Percentiles rank a stretch among this genome's conserved stretches.
Conservation (phyloP, 2,113 vertebrate genomes). For the Elachura formosa region DNA sequence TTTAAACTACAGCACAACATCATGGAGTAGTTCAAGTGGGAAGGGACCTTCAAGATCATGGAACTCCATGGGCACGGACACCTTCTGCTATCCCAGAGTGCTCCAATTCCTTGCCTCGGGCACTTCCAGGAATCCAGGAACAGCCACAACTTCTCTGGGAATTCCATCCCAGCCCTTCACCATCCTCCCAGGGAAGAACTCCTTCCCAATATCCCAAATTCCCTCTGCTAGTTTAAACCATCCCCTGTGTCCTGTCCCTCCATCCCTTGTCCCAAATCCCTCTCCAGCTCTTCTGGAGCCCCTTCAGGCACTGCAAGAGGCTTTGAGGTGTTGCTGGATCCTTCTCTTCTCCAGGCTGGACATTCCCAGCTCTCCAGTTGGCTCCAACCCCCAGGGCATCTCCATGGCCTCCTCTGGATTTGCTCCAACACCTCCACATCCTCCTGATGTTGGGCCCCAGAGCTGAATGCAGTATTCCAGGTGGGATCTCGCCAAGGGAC, state of each 20-base stretch:
- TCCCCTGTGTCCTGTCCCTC: neutral
- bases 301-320: fast-evolving
- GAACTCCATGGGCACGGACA: neutral
- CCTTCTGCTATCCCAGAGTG: fast-evolving
- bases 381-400: neutral
- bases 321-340: neutral
- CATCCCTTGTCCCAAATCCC: fast-evolving
- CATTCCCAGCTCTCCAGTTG: neutral
- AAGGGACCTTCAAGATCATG: neutral
- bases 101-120: neutral
- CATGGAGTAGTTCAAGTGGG: neutral
- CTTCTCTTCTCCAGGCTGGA: neutral
- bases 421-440: neutral
- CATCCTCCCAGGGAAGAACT: fast-evolving
- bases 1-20: neutral
- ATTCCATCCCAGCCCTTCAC: neutral
- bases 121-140: neutral
- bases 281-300: neutral
- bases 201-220: neutral
- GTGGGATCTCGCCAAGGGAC: neutral
- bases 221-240: neutral
- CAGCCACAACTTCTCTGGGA: neutral
- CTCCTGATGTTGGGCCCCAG: neutral
- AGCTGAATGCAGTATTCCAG: neutral
- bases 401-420: fast-evolving